Evolutionary conservation across 1,140 invertebrate genomes (phyloP).

Genomic region (Aphaenogaster ashmeadi): DNA sequence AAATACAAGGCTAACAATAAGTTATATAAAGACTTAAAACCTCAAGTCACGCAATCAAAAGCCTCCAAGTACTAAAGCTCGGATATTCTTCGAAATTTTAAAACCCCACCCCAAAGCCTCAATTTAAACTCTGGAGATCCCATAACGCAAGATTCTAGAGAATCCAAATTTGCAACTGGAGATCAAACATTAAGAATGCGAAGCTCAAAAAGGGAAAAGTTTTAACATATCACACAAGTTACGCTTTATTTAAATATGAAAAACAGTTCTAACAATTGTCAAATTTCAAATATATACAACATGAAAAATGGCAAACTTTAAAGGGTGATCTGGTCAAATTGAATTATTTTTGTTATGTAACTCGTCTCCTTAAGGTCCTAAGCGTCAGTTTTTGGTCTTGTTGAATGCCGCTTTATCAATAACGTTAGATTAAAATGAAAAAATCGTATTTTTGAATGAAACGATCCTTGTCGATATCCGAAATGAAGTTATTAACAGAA

Average conservation of each 20-base stretch:
- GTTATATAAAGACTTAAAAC: background rate
- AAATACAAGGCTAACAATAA: background rate
- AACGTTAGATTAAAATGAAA: too few species aligned
- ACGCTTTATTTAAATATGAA: background rate
- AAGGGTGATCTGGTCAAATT: too few species aligned
- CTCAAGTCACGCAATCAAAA: background rate
- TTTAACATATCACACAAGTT: too few species aligned
- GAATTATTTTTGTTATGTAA: too few species aligned
- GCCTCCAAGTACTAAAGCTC: background rate
- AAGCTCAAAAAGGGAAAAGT: background rate
- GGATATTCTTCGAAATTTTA: background rate
- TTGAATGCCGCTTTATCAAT: too few species aligned
- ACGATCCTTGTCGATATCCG: too few species aligned
- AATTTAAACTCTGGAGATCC: background rate
- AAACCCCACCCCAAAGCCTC: background rate
- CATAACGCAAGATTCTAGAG: background rate
- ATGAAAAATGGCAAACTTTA: too few species aligned
- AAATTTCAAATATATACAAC: background rate
- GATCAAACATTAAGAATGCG: background rate
- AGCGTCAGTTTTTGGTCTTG: too few species aligned
- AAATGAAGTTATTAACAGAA: too few species aligned
- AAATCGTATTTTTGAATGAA: too few species aligned
- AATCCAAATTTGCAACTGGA: background rate
- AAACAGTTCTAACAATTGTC: background rate
- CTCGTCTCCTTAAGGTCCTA: too few species aligned